Conservation (phyloP, 2,113 vertebrate genomes). For the Sturnira hondurensis region DNA sequence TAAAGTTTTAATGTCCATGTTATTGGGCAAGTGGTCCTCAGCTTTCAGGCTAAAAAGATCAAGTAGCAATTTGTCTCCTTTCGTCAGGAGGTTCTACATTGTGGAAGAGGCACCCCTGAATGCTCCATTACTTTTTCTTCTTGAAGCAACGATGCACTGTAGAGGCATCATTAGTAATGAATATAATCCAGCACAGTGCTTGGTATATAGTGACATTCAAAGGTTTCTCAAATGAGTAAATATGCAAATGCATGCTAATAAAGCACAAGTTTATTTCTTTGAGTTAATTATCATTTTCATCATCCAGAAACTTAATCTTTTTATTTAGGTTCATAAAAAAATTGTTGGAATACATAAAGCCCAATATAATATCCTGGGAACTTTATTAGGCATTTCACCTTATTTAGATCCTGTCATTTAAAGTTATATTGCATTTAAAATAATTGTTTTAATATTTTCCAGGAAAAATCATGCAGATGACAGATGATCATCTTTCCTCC, state of each 20-base stretch:
- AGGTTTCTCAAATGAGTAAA: not conserved
- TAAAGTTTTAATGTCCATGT: constrained; percentile 16
- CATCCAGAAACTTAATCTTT: not conserved
- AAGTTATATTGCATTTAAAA: not conserved
- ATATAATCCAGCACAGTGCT: not conserved
- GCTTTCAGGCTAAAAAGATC: not conserved
- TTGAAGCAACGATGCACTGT: not conserved
- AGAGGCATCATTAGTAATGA: not conserved
- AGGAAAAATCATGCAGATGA: not conserved
- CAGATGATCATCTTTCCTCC: not conserved
- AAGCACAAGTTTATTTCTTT: not conserved
- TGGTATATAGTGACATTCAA: not conserved
- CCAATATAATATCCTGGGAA: not conserved
- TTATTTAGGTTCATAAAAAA: constrained; percentile 20
- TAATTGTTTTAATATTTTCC: constrained; percentile 1
- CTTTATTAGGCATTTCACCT: not conserved
- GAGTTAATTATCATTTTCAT: constrained; percentile 26
- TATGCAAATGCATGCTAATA: not conserved
- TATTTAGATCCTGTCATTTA: constrained; percentile 2
- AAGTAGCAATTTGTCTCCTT: not conserved
- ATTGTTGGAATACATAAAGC: not conserved
- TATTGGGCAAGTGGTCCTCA: not conserved
- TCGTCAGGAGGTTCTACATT: not conserved
- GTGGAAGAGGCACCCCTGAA: not conserved
- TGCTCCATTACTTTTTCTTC: not conserved